Conservation (phyloP, 1,140 invertebrate genomes). For the Aphis craccivora region DNA sequence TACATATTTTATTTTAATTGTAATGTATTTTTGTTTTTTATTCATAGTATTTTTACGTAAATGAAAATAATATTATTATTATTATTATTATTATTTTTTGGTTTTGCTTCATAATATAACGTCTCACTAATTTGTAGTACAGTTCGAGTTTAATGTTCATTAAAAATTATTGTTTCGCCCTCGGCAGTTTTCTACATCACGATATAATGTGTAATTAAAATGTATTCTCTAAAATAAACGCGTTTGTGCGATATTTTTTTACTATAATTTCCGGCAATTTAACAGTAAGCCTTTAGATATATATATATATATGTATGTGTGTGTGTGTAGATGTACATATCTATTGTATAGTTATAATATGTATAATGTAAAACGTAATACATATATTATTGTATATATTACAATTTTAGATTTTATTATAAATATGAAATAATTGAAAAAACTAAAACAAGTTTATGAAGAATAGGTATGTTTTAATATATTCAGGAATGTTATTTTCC, state of each 20-base stretch:
- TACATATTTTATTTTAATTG: no score
- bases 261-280: background rate
- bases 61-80: background rate
- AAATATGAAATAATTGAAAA: background rate
- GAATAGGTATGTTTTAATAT: background rate
- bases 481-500: background rate
- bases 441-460: background rate
- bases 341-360: no score
- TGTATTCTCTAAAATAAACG: background rate
- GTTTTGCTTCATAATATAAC: background rate
- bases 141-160: background rate
- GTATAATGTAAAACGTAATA: background rate
- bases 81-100: no score
- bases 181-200: background rate
- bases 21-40: background rate
- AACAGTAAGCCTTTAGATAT: background rate
- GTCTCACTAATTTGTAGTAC: background rate
- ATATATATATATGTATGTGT: no score
- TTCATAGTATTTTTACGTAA: background rate
- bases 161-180: background rate
- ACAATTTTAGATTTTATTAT: background rate
- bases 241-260: background rate
- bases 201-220: slow-evolving; percentile 19
- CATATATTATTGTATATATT: no score
- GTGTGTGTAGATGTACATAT: no score